Base-by-base conservation (phyloP, 2,888 invertebrate species). In the Rhagium mordax region DNA sequence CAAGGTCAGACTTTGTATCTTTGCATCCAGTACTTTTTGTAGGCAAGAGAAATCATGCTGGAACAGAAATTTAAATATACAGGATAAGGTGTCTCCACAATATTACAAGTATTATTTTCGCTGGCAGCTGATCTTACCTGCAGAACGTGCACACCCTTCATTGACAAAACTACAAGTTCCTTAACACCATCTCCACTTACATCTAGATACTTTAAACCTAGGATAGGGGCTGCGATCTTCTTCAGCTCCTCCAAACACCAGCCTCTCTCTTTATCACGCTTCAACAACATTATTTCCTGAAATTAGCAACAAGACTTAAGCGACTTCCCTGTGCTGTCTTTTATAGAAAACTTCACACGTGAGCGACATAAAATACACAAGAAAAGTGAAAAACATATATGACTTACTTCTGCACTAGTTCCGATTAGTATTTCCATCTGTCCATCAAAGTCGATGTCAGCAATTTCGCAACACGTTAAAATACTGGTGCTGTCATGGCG, bases 361-460 rank as follows among this genome's bases (percentile, higher is more conserved):
- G 24, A 4, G 24, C 24, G 3, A 6, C 24, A 24, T n/a, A n/a
- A n/a, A n/a, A n/a, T n/a, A n/a, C n/a, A n/a, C n/a, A n/a, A n/a
- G n/a, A n/a, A n/a, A n/a, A n/a, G n/a, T n/a, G n/a, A n/a, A n/a
- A n/a, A n/a, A n/a, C n/a, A n/a, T n/a, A n/a, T n/a, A n/a, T n/a
- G n/a, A 75, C 69, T 78, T 84, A 91, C 91, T 85, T 92, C 91
- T 41, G 91, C 91, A 85, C 92, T 93, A 8, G 92, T 93, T 68
- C 94, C 94, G 41, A 94, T 85, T 20, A 94, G 81, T 71, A 94
- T 90, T 88, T 94, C 94, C 81, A 91, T 90, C 69, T 88, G 85
- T 0, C 93, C 92, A 86, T 94, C 94, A 89, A 94, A 91, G 85
- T 94, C 92, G 64, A 94, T 88, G 85, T 94, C 94, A 5, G 91